Conservation (phyloP, 35 echinoderm and acorn worm species). For the Eucidaris tribuloides region DNA sequence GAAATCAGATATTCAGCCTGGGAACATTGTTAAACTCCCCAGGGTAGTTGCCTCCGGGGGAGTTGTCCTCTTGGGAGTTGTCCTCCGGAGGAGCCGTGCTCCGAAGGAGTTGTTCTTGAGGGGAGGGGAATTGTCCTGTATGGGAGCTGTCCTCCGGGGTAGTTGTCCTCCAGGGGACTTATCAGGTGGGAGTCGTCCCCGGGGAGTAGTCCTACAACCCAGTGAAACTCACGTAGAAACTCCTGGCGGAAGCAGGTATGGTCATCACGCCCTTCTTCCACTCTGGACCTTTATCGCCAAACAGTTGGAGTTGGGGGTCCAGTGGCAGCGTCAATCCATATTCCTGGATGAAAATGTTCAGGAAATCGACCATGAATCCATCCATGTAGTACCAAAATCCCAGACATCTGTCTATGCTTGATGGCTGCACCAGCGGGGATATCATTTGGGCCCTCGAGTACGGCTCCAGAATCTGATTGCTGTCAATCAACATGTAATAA, state of each 20-base stretch:
- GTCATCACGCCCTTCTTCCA: not conserved
- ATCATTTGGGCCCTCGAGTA: not conserved
- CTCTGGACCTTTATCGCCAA: not conserved
- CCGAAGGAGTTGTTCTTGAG: too few relatives aligned
- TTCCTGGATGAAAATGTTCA: not conserved
- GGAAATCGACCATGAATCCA: not conserved
- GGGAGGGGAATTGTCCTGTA: too few relatives aligned
- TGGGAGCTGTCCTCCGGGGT: too few relatives aligned
- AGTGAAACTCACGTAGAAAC: not conserved
- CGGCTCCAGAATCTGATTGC: not conserved
- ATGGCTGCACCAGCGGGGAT: not conserved
- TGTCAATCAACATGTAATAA: not conserved
- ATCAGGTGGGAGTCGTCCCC: too few relatives aligned
- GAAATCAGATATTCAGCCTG: too few relatives aligned
- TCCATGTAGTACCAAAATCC: constrained; percentile 9
- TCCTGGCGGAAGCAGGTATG: not conserved
- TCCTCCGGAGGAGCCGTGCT: too few relatives aligned
- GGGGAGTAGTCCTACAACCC: not conserved
- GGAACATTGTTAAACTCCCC: too few relatives aligned
- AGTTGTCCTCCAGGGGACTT: too few relatives aligned
- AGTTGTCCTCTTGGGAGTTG: too few relatives aligned
- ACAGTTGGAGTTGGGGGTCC: not conserved
- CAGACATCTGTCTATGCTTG: not conserved
- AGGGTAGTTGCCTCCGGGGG: too few relatives aligned
- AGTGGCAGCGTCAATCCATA: not conserved